Base-by-base conservation (phyloP, 2,113 vertebrate species). In the Egretta garzetta region DNA sequence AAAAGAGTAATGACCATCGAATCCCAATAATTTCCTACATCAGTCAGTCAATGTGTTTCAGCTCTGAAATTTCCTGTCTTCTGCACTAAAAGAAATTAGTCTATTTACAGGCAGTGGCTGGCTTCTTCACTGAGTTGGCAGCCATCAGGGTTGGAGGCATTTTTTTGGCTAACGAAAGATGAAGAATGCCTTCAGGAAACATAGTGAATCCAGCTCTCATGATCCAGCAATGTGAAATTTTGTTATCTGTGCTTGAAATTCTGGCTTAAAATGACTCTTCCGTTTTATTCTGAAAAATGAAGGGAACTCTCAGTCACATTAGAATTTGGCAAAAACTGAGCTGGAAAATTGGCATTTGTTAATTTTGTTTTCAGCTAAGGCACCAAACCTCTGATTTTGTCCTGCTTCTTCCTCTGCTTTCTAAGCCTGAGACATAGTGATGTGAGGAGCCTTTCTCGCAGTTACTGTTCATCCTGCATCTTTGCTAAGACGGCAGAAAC, bases 151-250 rank as follows among this genome's bases (percentile, higher is more conserved):
- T 49, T 92, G 74, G 45, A 91, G 35, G 64, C 58, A 33, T 53
- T 76, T 77, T 77, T 80, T 93, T 93, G 72, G 64, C 76, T 74
- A 94, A 55, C 39, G 63, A 81, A 95, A 94, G 75, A 80, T 84
- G 80, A 88, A 68, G 39, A 76, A 86, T 86, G 60, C 72, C 59
- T 88, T 89, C 55, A 35, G 62, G 45, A 92, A 72, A 71, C 33
- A 14, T 4, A 79, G 27, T 63, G 59, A 67, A 67, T 89, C 47
- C 82, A 88, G 18, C 17, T 55, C 12, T 86, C 52, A 37, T 47
- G 43, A 92, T 59, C 37, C 58, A 60, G 19, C 20, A 5, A 68
- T 39, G 26, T 77, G 71, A 93, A 81, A 72, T 77, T 90, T 70
- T 88, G 24, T 80, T 80, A 80, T 47, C 53, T 41, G 17, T 77